Conservation (phyloP, 2,113 vertebrate genomes). For the Deroptyus accipitrinus region DNA sequence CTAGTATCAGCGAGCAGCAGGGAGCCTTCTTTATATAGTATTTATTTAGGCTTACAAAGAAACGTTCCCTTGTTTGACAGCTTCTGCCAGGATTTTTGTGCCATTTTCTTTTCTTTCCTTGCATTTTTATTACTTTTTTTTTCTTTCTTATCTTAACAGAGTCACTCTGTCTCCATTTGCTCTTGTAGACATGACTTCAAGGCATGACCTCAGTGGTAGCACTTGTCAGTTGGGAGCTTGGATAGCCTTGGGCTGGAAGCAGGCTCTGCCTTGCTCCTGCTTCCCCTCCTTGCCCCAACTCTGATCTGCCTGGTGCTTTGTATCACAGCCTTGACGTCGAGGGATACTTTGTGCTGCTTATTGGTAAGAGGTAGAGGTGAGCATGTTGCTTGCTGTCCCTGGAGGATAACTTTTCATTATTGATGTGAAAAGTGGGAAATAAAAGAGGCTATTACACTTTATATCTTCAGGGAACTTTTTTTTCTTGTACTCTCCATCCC, state of each 20-base stretch:
- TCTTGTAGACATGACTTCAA: not conserved
- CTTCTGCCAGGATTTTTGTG: not conserved
- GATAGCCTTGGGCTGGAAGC: not conserved
- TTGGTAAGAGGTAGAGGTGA: not conserved
- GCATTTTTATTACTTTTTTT: not conserved
- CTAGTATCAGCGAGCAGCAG: not conserved
- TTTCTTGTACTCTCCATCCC: not conserved
- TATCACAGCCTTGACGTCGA: not conserved
- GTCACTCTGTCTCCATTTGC: not conserved
- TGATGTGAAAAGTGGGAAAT: constrained; percentile 64
- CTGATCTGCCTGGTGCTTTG: not conserved
- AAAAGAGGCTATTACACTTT: constrained; percentile 47
- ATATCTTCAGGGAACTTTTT: constrained; percentile 27
- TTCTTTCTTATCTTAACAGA: not conserved
- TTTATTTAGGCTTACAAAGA: not conserved
- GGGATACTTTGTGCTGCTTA: not conserved
- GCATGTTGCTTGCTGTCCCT: not conserved
- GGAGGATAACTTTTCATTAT: constrained; percentile 47
- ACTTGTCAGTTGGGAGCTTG: not conserved
- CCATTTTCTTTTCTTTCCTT: not conserved
- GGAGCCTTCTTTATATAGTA: constrained; percentile 6
- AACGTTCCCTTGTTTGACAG: not conserved
- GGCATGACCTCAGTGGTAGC: not conserved
- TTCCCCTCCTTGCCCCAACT: not conserved
- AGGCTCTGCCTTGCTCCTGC: not conserved